phyloP scores from a whole-genome alignment of 2,888 invertebrate genomes.

The Chironomus tentans region DNA sequence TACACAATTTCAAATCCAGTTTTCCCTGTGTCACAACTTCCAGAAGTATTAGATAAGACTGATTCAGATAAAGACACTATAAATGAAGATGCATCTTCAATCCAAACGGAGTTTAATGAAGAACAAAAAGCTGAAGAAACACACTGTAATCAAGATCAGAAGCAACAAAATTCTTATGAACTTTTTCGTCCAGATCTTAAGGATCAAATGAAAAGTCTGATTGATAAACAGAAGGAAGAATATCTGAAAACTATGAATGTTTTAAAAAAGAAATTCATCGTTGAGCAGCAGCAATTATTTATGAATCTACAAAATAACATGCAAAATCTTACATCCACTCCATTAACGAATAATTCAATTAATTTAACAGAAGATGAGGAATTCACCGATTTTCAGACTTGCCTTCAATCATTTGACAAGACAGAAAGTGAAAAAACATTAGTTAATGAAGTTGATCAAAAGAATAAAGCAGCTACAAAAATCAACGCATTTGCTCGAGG shows the following conservation, averaged over 20 bases:
- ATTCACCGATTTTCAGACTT: slow-evolving; percentile 13
- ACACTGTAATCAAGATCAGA: neutral
- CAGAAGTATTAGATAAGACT: neutral
- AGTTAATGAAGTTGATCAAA: neutral
- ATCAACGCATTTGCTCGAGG: slow-evolving; percentile 60
- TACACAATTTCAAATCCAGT: neutral
- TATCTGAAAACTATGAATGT: neutral
- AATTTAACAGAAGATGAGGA: slow-evolving; percentile 1
- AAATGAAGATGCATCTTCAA: neutral
- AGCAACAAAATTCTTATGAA: neutral
- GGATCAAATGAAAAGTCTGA: neutral
- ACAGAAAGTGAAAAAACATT: neutral
- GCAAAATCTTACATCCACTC: slow-evolving; percentile 1
- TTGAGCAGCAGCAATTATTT: neutral
- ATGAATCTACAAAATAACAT: neutral
- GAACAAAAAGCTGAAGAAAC: neutral
- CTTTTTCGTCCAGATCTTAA: neutral
- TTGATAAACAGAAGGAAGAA: slow-evolving; percentile 14
- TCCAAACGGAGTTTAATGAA: neutral
- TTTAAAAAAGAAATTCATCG: slow-evolving; percentile 1
- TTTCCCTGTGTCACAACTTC: neutral
- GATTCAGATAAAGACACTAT: neutral
- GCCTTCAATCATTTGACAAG: neutral
- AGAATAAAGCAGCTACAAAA: slow-evolving; percentile 47
- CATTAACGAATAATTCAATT: neutral